phyloP scores from a whole-genome alignment of 2,888 invertebrate species.

The Leucophenga montana region DNA sequence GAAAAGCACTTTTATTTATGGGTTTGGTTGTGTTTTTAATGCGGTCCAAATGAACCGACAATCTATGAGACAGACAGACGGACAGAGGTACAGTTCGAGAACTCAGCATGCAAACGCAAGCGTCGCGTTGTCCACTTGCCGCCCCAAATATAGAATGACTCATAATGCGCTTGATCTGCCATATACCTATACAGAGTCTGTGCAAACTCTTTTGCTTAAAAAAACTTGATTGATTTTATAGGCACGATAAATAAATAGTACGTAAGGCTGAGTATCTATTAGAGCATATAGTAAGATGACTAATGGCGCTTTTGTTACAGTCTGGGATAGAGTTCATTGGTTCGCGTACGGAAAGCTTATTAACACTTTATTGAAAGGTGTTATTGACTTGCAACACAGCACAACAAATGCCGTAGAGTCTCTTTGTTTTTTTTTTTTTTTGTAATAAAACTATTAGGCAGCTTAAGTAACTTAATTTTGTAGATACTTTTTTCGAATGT shows the following conservation, averaged over 20 bases:
- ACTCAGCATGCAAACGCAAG: not conserved
- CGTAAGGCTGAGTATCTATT: slow-evolving; percentile 33
- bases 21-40: slow-evolving; percentile 43
- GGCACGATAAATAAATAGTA: slow-evolving; percentile 59
- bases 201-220: slow-evolving; percentile 55
- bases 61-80: not conserved
- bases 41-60: slow-evolving; percentile 29
- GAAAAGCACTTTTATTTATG: slow-evolving; percentile 55
- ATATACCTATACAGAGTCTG: slow-evolving; percentile 39
- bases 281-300: slow-evolving; percentile 47
- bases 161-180: slow-evolving; percentile 38
- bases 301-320: slow-evolving; percentile 41
- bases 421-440: not conserved
- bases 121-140: slow-evolving; percentile 51
- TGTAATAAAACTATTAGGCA: not conserved
- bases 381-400: slow-evolving; percentile 15
- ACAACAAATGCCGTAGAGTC: not conserved
- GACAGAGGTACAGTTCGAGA: too few species aligned
- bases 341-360: slow-evolving; percentile 7
- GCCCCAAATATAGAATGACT: slow-evolving; percentile 51
- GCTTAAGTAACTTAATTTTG: not conserved
- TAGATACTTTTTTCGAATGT: not conserved
- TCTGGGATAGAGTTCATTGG: not conserved
- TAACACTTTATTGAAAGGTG: slow-evolving; percentile 24
- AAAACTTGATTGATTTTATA: slow-evolving; percentile 61